Conservation (phyloP, 2,888 invertebrate species). For the Sclerodermus sp. region DNA sequence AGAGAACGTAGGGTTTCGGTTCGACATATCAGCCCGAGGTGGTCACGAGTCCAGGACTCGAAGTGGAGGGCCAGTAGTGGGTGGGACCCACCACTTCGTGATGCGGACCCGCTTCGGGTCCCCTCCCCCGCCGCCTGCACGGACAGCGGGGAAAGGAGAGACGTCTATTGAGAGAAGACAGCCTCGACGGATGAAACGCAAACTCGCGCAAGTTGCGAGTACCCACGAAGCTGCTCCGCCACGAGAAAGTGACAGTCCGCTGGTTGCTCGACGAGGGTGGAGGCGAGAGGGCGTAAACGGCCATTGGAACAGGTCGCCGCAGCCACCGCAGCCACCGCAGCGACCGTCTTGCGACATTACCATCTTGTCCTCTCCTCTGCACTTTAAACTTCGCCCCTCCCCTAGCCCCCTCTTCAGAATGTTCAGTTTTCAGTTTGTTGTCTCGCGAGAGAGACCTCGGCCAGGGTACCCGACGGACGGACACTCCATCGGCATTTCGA, state of each 20-base stretch:
- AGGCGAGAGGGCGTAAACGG: not conserved
- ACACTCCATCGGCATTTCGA: too few species aligned
- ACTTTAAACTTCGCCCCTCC: too few species aligned
- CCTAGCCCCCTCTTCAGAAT: too few species aligned
- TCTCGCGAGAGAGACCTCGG: too few species aligned
- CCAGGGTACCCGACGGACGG: too few species aligned
- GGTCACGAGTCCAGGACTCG: conserved; percentile 53
- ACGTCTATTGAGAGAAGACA: too few species aligned
- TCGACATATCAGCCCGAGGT: conserved; percentile 58
- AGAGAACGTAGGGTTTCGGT: conserved; percentile 48
- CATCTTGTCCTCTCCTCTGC: not conserved
- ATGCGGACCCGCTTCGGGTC: conserved; percentile 19
- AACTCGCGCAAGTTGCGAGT: conserved; percentile 7
- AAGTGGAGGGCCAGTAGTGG: conserved; percentile 47
- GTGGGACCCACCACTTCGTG: conserved; percentile 52
- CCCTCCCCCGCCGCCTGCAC: not conserved
- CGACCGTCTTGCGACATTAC: not conserved
- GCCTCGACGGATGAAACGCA: too few species aligned
- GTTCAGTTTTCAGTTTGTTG: too few species aligned
- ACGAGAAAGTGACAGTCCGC: conserved; percentile 27
- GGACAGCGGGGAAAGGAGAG: too few species aligned
- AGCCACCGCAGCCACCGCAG: too few species aligned
- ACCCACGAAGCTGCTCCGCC: conserved; percentile 9
- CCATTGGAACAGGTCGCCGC: too few species aligned
- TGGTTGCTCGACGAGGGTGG: not conserved